A percentile compares a stretch with the other conserved stretches of the same genome.
Evolutionary conservation across 1,140 invertebrate species (phyloP).

Genomic region (Fopius arisanus): DNA sequence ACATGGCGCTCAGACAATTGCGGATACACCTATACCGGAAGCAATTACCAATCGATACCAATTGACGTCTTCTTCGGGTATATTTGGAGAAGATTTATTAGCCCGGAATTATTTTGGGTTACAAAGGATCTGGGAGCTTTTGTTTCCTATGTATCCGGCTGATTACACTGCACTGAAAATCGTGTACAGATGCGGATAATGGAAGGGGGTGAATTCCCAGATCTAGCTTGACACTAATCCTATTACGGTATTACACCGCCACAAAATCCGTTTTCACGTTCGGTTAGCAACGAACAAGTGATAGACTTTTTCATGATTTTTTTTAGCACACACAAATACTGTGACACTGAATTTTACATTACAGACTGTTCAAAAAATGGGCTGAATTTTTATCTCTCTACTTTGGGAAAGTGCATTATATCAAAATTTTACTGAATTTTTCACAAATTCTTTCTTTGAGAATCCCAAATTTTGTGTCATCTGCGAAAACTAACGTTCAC

Average conservation of each 20-base stretch:
- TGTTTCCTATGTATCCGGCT: background rate
- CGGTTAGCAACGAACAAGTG: background rate
- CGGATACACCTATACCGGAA: no score
- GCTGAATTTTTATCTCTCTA: no score
- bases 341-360: no score
- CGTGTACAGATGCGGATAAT: background rate
- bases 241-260: conserved; percentile 24
- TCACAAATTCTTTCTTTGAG: no score
- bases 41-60: no score
- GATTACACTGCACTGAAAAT: background rate
- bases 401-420: no score
- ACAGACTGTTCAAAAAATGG: no score
- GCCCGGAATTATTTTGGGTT: background rate
- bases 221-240: conserved; percentile 18
- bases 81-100: background rate
- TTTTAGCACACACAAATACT: background rate
- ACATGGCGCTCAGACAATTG: no score
- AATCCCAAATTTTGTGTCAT: no score
- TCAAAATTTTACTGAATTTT: no score
- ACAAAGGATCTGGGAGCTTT: background rate
- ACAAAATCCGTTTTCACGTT: conserved; percentile 25
- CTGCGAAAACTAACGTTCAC: no score
- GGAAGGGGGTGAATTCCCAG: background rate
- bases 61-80: no score
- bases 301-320: background rate